phyloP scores from a whole-genome alignment of 2,113 vertebrate species.

The Axis porcinus region DNA sequence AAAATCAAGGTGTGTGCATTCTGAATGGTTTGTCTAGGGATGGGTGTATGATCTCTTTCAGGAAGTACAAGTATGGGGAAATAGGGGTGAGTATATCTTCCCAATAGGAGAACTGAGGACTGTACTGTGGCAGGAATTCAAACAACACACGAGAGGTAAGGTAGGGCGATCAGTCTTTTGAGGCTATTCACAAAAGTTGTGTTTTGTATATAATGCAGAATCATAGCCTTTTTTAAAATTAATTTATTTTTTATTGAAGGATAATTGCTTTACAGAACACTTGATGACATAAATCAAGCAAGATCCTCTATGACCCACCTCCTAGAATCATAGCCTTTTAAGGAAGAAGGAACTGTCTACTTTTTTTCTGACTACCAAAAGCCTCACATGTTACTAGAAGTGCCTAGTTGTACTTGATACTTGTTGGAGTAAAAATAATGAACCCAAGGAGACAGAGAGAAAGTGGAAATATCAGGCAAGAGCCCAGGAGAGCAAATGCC shows the following conservation, averaged over 20 bases:
- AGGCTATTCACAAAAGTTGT: not conserved
- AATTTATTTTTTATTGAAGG: not conserved
- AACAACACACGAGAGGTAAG: not conserved
- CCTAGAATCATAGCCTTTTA: not conserved
- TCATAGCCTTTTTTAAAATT: not conserved
- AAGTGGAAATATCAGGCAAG: not conserved
- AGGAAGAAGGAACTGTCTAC: not conserved
- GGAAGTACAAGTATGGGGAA: not conserved
- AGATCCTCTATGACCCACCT: not conserved
- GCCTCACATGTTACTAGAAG: not conserved
- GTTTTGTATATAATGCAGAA: not conserved
- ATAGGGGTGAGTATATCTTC: not conserved
- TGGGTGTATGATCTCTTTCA: not conserved
- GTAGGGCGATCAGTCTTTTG: not conserved
- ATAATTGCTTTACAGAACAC: not conserved
- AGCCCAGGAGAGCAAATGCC: not conserved
- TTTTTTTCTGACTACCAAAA: not conserved
- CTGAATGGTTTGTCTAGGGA: not conserved
- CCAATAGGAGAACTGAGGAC: not conserved
- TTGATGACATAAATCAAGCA: not conserved
- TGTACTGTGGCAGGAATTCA: not conserved
- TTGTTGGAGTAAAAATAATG: not conserved
- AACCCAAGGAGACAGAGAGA: not conserved
- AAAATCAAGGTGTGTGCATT: slow-evolving; percentile 89
- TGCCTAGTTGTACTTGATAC: not conserved